Evolutionary conservation across 1,140 invertebrate genomes (phyloP).

Genomic region (Sinonovacula constricta): DNA sequence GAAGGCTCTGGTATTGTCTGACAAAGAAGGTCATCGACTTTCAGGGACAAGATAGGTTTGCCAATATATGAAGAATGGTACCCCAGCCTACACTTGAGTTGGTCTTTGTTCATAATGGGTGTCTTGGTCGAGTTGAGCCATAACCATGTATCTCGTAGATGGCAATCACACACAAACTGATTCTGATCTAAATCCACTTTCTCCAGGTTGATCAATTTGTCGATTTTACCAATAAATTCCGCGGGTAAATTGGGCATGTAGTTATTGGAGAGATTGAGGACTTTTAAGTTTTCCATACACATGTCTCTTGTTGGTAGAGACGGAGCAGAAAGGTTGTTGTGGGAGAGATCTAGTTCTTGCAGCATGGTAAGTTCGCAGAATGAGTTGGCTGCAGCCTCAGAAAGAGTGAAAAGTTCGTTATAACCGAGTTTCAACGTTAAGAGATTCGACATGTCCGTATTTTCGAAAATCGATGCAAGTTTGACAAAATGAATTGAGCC

Average conservation of each 20-base stretch:
- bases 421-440: conserved; percentile 37
- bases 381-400: conserved; percentile 26
- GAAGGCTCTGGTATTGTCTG: not conserved
- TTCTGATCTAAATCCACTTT: conserved; percentile 36
- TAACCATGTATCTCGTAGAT: conserved; percentile 30
- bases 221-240: conserved; percentile 24
- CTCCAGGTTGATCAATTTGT: conserved; percentile 7
- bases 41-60: conserved; percentile 8
- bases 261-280: conserved; percentile 43
- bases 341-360: conserved; percentile 42
- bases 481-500: conserved; percentile 24
- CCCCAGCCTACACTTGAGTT: conserved; percentile 3
- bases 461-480: conserved; percentile 31
- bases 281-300: conserved; percentile 23
- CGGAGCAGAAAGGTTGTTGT: conserved; percentile 31
- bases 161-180: conserved; percentile 43
- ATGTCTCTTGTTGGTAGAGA: conserved; percentile 14
- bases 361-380: conserved; percentile 30
- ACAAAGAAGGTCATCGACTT: conserved; percentile 9
- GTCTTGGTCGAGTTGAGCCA: conserved; percentile 36
- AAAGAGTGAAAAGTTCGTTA: conserved; percentile 46
- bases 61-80: conserved; percentile 37
- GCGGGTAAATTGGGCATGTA: conserved; percentile 1
- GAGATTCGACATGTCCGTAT: conserved; percentile 32
- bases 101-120: conserved; percentile 30